Evolutionary conservation across 2,113 vertebrate species (phyloP).

Genomic region (Sakesphorus luctuosus): DNA sequence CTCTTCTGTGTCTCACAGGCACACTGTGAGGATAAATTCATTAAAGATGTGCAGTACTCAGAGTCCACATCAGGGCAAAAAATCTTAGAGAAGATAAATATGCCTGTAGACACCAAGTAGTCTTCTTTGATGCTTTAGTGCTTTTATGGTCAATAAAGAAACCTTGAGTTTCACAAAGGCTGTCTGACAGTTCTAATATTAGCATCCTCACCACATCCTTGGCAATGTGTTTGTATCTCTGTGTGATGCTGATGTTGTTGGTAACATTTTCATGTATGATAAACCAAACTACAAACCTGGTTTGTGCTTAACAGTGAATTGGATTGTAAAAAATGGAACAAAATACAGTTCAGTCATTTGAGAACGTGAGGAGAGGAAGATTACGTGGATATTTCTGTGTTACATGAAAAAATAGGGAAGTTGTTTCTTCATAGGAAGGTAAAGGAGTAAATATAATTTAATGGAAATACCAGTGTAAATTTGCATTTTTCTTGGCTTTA

Average conservation of each 20-base stretch:
- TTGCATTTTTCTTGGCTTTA: background rate
- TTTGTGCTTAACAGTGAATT: background rate
- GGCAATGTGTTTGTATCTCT: background rate
- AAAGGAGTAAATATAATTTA: background rate
- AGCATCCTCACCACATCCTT: background rate
- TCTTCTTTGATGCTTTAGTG: slow-evolving; percentile 33
- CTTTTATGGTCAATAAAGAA: slow-evolving; percentile 40
- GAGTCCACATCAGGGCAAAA: background rate
- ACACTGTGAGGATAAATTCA: slow-evolving; percentile 19
- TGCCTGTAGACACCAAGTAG: background rate
- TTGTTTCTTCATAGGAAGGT: background rate
- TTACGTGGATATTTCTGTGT: background rate
- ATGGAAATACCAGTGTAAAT: background rate
- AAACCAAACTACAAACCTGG: background rate
- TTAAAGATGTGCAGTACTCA: slow-evolving; percentile 11
- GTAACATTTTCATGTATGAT: background rate
- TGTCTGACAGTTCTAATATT: slow-evolving; percentile 38
- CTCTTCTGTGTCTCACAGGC: background rate
- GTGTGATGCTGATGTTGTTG: background rate
- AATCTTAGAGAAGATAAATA: slow-evolving; percentile 22
- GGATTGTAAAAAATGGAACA: background rate
- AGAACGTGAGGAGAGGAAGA: background rate
- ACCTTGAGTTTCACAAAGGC: slow-evolving; percentile 5
- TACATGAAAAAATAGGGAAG: background rate
- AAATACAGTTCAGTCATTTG: background rate